Conservation (phyloP, 2,797 vertebrate genomes). For the Nasua narica region DNA sequence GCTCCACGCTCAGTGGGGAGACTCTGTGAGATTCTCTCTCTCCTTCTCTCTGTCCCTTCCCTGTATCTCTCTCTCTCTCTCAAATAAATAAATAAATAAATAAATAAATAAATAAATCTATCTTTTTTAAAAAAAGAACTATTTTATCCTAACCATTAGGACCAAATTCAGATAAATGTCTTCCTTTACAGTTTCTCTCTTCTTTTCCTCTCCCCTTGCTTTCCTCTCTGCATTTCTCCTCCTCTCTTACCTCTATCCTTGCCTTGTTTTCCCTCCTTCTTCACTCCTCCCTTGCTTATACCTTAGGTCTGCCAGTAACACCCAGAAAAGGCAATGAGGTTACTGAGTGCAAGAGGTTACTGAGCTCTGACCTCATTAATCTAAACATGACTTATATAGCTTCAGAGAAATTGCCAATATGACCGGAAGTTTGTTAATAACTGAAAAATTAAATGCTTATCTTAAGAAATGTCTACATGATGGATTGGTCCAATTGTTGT, state of each 20-base stretch:
- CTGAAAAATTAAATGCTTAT: constrained; percentile 52
- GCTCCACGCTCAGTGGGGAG: neutral
- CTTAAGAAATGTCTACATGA: constrained; percentile 43
- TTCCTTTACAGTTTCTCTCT: neutral
- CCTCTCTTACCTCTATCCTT: neutral
- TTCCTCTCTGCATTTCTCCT: neutral
- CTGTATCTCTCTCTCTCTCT: neutral
- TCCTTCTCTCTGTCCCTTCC: neutral
- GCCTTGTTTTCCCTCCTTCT: neutral
- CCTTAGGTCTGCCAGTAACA: neutral
- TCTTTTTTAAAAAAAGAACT: neutral
- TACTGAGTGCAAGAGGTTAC: constrained; percentile 18
- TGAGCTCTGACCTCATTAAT: neutral
- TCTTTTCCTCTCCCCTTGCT: neutral
- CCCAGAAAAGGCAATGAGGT: neutral
- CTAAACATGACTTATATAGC: neutral
- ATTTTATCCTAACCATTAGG: neutral
- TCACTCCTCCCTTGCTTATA: neutral
- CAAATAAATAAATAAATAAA: neutral
- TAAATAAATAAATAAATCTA: neutral
- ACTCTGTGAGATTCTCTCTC: neutral
- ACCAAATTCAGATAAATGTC: neutral
- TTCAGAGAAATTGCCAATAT: constrained; percentile 2
- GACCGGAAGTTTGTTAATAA: constrained; percentile 17
- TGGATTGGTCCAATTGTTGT: constrained; percentile 18